Evolutionary conservation across 1,140 invertebrate species (phyloP), one percentile per base, ranked within the genome.

Genomic region (Hetaerina americana): DNA sequence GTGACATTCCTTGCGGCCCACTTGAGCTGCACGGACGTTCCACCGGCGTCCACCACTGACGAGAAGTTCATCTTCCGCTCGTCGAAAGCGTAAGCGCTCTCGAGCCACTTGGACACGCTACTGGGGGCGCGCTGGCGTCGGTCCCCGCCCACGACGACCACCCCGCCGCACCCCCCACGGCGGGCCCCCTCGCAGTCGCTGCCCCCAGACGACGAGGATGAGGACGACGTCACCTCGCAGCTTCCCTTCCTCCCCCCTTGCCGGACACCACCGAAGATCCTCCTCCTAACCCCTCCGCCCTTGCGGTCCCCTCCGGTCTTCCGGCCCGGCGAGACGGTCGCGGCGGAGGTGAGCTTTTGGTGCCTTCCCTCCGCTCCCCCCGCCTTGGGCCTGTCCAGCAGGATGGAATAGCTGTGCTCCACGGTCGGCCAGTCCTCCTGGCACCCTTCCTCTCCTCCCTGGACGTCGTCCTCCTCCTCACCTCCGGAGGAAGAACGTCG

Each of bases 81-180:
- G 10, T 57, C 40, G 40, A 18, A 57, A 5, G 40, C 40, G 22
- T n/a, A 10, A 57, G 40, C 87, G 76, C 87, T 89, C 77, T 88
- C 86, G 24, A 89, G 76, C 88, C 88, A 90, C 76, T 88, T 89
- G 40, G 86, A 85, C 6, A 90, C 80, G 72, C 86, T 80, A 27
- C 85, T 79, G 1, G 85, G 84, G 75, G 66, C 57, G 12, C 72
- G 40, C 82, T 26, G 79, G 78, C 3, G 80, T 76, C 73, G 79
- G 75, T 72, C 77, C 76, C 10, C 74, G 71, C 29, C 75, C 75
- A 70, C 75, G 72, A 10, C 70, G 66, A 49, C 73, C n/a, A n/a
- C n/a, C n/a, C n/a, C n/a, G n/a, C n/a, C n/a, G n/a, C n/a, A n/a
- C n/a, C n/a, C n/a, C n/a, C n/a, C n/a, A n/a, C n/a, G n/a, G n/a